Evolutionary conservation across 2,113 vertebrate species (phyloP), one percentile per base, ranked within the genome.

Genomic region (Heliornis fulica): DNA sequence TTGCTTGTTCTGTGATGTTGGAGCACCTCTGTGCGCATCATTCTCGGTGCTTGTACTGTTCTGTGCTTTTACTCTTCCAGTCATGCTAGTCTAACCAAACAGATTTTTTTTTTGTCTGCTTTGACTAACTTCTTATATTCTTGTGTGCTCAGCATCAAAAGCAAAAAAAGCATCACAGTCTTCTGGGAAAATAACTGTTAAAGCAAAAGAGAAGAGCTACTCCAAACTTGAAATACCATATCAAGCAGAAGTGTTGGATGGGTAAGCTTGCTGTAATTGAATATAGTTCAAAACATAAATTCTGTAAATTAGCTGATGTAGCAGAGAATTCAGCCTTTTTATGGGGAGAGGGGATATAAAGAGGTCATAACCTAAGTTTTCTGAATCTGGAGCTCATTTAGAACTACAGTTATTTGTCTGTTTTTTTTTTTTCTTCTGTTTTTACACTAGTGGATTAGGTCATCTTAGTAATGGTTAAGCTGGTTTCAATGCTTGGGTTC

Each of bases 171-270:
- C 98, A 32, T 98, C 98, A 95, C 99, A 99, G 94, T 98, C 99
- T 97, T 99, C 98, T 97, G 99, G 99, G 79, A 99, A 99, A 98
- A 99, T 99, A 97, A 99, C 99, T 53, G 99, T 99, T 76, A 99
- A 99, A 98, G 99, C 99, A 31, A 99, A 99, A 97, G 99, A 99
- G 97, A 99, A 99, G 97, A 99, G 98, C 96, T 99, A 99, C 88
- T 99, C 99, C 94, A 99, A 99, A 98, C 99, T 99, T 94, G 99
- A 99, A 99, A 99, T 99, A 97, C 99, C 99, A 0, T 99, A 99
- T 98, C 99, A 99, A 97, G 99, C 99, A 69, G 99, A 99, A 94
- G 99, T 99, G 94, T 98, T 99, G 97, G 99, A 99, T 94, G 99
- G 99, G 99, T 99, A 96, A 99, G 99, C 93, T 66, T 93, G 18